Conservation (phyloP, 2,888 invertebrate species). For the Seladonia tumulorum region DNA sequence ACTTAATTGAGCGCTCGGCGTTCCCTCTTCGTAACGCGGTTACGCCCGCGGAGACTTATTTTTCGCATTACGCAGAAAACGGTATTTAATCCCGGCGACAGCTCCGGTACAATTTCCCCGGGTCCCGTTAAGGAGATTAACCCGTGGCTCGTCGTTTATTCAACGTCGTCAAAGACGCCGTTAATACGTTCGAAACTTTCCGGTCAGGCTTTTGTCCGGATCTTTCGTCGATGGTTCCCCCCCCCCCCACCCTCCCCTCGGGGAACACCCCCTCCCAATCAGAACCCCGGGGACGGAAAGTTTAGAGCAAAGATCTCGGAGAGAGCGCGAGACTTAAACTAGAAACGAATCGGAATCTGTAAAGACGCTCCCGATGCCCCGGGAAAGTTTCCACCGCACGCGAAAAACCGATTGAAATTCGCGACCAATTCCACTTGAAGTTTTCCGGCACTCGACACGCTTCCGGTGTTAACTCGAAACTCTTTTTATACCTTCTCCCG, state of each 20-base stretch:
- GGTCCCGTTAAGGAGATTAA: conserved; percentile 25
- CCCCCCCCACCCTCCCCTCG: background rate
- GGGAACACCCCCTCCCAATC: no score
- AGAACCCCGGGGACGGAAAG: background rate
- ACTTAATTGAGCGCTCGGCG: conserved; percentile 43
- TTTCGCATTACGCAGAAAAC: conserved; percentile 34
- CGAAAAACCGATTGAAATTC: background rate
- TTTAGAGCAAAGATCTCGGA: background rate
- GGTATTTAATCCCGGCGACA: conserved; percentile 43
- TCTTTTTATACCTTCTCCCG: background rate
- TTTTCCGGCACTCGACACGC: background rate
- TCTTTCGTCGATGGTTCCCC: no score
- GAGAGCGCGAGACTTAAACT: background rate
- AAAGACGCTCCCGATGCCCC: background rate
- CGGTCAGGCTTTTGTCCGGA: background rate
- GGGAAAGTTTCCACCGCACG: background rate
- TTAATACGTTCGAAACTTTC: background rate
- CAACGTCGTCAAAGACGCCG: background rate
- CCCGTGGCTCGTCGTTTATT: background rate
- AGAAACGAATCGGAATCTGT: background rate
- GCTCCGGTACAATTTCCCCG: background rate
- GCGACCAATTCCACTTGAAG: background rate
- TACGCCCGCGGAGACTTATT: conserved; percentile 49
- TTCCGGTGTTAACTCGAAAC: background rate
- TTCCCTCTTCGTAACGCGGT: conserved; percentile 49